A percentile compares a stretch with the other conserved stretches of the same genome.
Evolutionary conservation across 2,797 vertebrate genomes (phyloP).

Genomic region (Salmo trutta): DNA sequence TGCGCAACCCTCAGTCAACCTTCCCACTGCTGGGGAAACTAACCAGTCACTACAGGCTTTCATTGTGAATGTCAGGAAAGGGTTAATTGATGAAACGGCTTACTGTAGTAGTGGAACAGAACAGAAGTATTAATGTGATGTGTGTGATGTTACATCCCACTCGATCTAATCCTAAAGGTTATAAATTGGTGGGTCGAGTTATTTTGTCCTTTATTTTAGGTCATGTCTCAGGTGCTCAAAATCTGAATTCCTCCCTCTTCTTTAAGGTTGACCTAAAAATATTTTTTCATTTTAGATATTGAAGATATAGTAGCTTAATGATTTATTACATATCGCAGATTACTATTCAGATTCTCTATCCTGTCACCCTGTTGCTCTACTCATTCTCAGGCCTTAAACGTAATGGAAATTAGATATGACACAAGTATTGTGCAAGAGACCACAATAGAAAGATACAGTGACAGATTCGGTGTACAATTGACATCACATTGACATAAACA

Average conservation of each 20-base stretch:
- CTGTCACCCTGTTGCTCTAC: constrained; percentile 27
- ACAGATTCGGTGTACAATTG: neutral
- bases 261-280: constrained; percentile 33
- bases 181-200: constrained; percentile 23
- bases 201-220: constrained; percentile 16
- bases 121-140: neutral
- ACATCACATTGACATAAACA: neutral
- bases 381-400: constrained; percentile 29
- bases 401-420: constrained; percentile 30
- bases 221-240: constrained; percentile 7
- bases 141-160: neutral
- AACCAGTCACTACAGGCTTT: constrained; percentile 48
- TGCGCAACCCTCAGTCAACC: neutral
- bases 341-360: neutral
- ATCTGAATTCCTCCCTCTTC: constrained; percentile 45
- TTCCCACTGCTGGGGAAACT: constrained; percentile 16
- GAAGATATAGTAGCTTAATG: neutral
- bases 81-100: neutral
- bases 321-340: no score
- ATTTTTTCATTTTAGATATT: neutral
- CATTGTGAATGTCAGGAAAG: constrained; percentile 45
- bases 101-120: constrained; percentile 13
- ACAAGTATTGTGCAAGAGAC: constrained; percentile 5
- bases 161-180: constrained; percentile 31
- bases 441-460: neutral